These are phyloP conservation scores for Steatocranus sp. DNA, from an alignment of 2,797 vertebrate genomes.

Conservation along the genomic window DNA sequence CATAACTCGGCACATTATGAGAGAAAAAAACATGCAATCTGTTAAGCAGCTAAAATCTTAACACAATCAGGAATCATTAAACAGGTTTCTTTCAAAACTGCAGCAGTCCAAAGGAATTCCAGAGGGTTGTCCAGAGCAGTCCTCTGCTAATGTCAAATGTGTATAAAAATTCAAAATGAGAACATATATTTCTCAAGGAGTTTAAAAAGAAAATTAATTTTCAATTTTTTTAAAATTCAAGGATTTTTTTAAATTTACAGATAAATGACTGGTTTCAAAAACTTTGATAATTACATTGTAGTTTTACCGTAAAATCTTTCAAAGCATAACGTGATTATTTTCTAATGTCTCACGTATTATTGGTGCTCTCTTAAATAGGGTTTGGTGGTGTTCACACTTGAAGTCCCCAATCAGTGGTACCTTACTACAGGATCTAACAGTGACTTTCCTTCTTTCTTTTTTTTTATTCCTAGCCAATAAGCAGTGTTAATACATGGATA, in stretches of 20 bases:
- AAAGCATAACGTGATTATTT: background rate
- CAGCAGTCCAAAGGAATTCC: background rate
- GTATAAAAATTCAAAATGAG: background rate
- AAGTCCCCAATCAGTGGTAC: background rate
- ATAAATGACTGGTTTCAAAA: background rate
- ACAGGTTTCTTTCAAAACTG: background rate
- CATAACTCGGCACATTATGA: fast-evolving
- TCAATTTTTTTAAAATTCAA: fast-evolving
- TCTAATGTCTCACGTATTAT: background rate
- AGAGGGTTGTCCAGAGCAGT: background rate
- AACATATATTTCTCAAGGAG: background rate
- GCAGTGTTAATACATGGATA: background rate
- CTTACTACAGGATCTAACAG: background rate
- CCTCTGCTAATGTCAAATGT: background rate
- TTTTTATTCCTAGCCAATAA: background rate
- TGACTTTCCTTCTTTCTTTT: background rate
- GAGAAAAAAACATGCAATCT: background rate
- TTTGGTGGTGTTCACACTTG: background rate
- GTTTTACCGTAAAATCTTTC: background rate
- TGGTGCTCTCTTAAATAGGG: background rate
- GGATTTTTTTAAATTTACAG: background rate
- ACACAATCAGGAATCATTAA: background rate
- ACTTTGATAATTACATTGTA: background rate
- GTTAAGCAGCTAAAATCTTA: background rate
- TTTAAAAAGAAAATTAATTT: background rate